Percentiles rank a stretch among this genome's conserved stretches.
These are phyloP conservation scores for Olivierus martensii DNA, from an alignment of 1,140 invertebrate species.

Conservation along the genomic window DNA sequence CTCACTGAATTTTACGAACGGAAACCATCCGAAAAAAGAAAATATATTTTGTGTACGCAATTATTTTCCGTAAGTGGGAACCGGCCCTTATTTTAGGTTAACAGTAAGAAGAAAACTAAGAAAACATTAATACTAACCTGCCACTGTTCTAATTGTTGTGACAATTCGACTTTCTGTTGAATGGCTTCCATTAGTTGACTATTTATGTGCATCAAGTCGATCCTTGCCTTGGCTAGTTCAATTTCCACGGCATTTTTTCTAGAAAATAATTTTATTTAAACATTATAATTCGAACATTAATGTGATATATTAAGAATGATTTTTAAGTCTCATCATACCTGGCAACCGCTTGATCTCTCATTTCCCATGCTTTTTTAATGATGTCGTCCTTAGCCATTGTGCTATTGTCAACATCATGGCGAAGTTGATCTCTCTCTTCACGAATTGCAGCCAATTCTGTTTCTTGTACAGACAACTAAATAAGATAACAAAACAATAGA, in stretches of 20 bases:
- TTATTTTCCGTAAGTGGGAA: no score
- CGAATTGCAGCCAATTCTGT: constrained; percentile 60
- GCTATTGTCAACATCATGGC: constrained; percentile 47
- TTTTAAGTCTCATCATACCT: constrained; percentile 29
- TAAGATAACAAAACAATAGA: neutral
- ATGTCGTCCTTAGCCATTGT: constrained; percentile 51
- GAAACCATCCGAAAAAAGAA: no score
- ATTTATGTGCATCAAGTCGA: constrained; percentile 82
- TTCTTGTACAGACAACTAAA: constrained; percentile 58
- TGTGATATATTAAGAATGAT: neutral
- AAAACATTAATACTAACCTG: constrained; percentile 45
- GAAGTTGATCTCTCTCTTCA: constrained; percentile 64
- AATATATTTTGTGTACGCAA: no score
- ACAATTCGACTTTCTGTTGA: constrained; percentile 85
- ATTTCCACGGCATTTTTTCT: constrained; percentile 72
- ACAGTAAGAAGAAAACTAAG: no score
- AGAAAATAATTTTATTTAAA: constrained; percentile 11
- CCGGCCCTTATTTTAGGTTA: no score
- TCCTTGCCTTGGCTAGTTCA: constrained; percentile 68
- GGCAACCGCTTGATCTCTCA: constrained; percentile 71
- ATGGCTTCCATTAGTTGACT: constrained; percentile 88
- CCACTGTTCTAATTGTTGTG: constrained; percentile 90
- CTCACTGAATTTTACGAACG: no score
- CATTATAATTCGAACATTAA: no score
- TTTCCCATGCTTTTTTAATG: constrained; percentile 54